phyloP scores from a whole-genome alignment of 2,797 vertebrate species.

The Lindbergichthys nudifrons region DNA sequence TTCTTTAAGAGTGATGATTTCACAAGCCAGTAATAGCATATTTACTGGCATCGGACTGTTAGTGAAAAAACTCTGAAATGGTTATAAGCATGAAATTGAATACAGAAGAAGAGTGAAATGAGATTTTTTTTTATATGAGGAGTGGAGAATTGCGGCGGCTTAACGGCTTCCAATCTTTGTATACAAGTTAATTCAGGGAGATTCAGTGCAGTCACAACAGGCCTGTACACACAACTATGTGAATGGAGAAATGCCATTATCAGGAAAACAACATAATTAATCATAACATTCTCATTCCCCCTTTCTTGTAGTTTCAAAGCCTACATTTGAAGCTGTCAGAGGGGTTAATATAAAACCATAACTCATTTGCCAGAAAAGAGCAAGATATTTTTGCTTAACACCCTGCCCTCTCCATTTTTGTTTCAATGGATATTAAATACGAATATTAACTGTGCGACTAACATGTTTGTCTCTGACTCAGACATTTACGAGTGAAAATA shows the following conservation, averaged over 20 bases:
- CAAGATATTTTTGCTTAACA: constrained; percentile 1
- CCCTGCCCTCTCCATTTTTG: constrained; percentile 23
- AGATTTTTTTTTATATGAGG: constrained; percentile 27
- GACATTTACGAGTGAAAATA: constrained; percentile 2
- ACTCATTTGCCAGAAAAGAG: constrained; percentile 3
- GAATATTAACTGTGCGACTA: constrained; percentile 2
- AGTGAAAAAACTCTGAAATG: constrained; percentile 70
- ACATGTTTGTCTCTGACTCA: neutral
- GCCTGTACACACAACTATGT: constrained; percentile 19
- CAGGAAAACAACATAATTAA: constrained; percentile 52
- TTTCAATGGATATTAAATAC: constrained; percentile 58
- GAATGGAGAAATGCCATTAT: constrained; percentile 38
- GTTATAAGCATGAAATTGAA: constrained; percentile 79
- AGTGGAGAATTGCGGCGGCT: constrained; percentile 2
- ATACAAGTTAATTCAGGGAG: constrained; percentile 48
- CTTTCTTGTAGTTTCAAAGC: constrained; percentile 7
- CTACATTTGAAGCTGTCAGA: constrained; percentile 32
- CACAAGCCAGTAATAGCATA: constrained; percentile 77
- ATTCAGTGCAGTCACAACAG: constrained; percentile 24
- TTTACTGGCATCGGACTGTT: constrained; percentile 70
- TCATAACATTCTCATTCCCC: constrained; percentile 15
- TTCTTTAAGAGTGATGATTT: constrained; percentile 74
- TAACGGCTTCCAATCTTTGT: constrained; percentile 46
- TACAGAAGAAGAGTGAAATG: constrained; percentile 62
- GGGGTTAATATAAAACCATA: constrained; percentile 36